Percentiles rank a stretch among this genome's conserved stretches.
Conservation (phyloP, 2,888 invertebrate species). For the Agelastica alni region DNA sequence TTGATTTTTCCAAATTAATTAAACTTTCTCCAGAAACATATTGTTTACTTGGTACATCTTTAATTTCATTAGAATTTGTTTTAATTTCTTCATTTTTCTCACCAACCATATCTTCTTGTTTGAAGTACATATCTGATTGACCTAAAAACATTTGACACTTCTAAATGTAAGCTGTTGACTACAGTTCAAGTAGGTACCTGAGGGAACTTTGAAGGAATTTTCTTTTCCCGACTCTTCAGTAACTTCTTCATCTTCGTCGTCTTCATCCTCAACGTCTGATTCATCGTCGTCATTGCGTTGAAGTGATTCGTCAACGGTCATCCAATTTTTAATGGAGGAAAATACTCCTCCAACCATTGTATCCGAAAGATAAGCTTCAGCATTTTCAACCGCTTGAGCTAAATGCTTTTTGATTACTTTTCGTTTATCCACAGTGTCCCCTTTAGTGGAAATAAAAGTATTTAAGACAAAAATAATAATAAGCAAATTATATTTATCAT, state of each 20-base stretch:
- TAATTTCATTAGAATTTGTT: background rate
- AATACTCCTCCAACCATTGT: conserved; percentile 25
- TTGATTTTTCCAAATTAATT: too few species aligned
- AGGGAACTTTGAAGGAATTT: too few species aligned
- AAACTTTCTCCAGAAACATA: background rate
- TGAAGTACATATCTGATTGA: too few species aligned
- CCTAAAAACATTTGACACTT: too few species aligned
- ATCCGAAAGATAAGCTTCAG: conserved; percentile 22
- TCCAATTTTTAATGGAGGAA: conserved; percentile 32
- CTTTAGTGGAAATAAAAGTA: too few species aligned
- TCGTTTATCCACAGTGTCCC: background rate
- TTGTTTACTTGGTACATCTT: background rate
- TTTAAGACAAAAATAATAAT: too few species aligned
- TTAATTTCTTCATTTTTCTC: background rate
- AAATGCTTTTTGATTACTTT: background rate
- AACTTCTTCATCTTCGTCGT: conserved; percentile 25
- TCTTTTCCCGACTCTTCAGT: background rate
- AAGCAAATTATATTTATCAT: too few species aligned
- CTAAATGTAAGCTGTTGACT: too few species aligned
- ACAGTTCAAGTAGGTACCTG: too few species aligned
- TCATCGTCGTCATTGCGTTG: conserved; percentile 35
- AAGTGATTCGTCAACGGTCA: conserved; percentile 26
- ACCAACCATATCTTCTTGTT: too few species aligned
- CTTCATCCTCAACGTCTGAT: conserved; percentile 29
- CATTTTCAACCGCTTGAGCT: background rate